phyloP scores from a whole-genome alignment of 2,113 vertebrate species.

The Porphyrio hochstetteri region DNA sequence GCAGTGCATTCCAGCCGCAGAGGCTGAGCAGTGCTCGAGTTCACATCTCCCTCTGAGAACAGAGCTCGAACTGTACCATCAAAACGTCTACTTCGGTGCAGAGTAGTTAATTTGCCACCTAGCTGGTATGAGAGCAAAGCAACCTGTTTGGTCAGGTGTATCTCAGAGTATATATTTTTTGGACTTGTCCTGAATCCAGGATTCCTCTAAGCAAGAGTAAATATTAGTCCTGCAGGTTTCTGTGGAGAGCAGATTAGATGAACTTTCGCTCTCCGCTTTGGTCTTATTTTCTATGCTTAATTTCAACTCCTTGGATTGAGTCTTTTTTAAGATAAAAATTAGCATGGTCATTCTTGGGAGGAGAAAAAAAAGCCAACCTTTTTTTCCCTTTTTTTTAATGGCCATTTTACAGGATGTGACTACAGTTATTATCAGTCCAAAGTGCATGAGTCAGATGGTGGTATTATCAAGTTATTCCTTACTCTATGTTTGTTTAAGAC shows the following conservation, averaged over 20 bases:
- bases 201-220: constrained; percentile 23
- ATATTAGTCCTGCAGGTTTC: constrained; percentile 23
- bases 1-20: background rate
- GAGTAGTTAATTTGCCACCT: constrained; percentile 26
- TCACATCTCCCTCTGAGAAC: background rate
- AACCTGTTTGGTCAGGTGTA: constrained; percentile 57
- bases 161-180: background rate
- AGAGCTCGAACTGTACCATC: constrained; percentile 21
- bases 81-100: background rate
- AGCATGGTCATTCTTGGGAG: background rate
- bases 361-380: background rate
- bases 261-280: background rate
- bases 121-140: background rate
- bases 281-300: background rate
- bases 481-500: background rate
- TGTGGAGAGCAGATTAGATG: background rate
- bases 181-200: background rate
- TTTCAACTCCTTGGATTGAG: background rate
- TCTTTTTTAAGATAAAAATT: background rate
- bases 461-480: background rate
- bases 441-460: background rate
- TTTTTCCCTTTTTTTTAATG: background rate
- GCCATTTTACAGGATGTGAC: background rate
- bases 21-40: background rate
- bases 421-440: background rate